Evolutionary conservation across 2,797 vertebrate species (phyloP).

Genomic region (Microchirus variegatus): DNA sequence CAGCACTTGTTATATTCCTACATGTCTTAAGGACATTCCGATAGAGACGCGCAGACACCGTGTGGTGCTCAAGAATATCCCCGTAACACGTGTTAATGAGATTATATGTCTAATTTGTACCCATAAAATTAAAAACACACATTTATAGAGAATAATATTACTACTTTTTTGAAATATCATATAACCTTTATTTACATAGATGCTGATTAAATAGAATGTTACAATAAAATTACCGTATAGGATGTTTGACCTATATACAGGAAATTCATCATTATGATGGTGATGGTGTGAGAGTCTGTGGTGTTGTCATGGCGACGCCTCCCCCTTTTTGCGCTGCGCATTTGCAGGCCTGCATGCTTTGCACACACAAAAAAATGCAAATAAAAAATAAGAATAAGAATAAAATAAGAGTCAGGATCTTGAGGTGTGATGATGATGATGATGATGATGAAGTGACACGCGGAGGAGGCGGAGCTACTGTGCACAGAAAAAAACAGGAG

Average conservation of each 20-base stretch:
- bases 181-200: constrained; percentile 89
- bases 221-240: constrained; percentile 84
- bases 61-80: neutral
- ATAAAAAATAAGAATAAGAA: neutral
- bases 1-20: neutral
- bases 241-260: constrained; percentile 83
- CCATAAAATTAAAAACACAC: no score
- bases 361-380: constrained; percentile 37
- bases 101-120: neutral
- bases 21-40: constrained; percentile 11
- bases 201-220: constrained; percentile 89
- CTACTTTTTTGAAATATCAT: constrained; percentile 80
- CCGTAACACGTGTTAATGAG: neutral
- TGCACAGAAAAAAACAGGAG: neutral
- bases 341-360: constrained; percentile 33
- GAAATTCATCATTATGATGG: constrained; percentile 51
- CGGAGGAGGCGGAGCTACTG: constrained; percentile 10
- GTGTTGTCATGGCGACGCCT: constrained; percentile 30
- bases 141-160: neutral
- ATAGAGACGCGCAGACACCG: neutral
- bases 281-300: constrained; percentile 49
- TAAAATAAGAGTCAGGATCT: neutral
- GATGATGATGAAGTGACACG: constrained; percentile 29
- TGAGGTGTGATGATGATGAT: constrained; percentile 51
- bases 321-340: constrained; percentile 23